Base-by-base conservation (phyloP, 2,888 invertebrate genomes). In the Phaonia tiefii region DNA sequence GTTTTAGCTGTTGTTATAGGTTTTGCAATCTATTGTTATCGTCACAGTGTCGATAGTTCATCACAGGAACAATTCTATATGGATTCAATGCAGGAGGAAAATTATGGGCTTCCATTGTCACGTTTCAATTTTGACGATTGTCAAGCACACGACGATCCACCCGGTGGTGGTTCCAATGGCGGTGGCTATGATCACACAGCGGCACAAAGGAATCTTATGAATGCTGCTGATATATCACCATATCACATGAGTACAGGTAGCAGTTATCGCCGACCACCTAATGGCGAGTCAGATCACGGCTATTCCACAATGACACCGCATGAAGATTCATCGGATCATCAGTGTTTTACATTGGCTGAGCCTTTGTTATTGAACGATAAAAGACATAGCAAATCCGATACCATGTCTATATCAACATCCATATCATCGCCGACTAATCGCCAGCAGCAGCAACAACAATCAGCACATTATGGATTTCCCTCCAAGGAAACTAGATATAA, bases 281-380 rank as follows among this genome's bases (percentile, higher is more conserved):
- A 91, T 83, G 90, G 90, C 15, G 91, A 91, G 82, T 97, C 96
- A n/a, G 98, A 98, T 91, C 97, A 98, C 88, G 98, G 98, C 1
- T 98, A 98, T 90, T 97, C 97, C 2, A 97, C 97, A 0, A 97
- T 97, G 97, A 97, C 97, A 0, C 96, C 96, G 1, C 96, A 97
- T 86, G 97, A 97, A 87, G 97, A 97, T 88, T 96, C 96, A 0
- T 96, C 96, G 86, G 96, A 97, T 88, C 95, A 96, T 85, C 94
- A 95, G 84, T 95, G 95, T 8, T 95, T 95, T 85, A 95, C 94
- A 20, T 92, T 94, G 8, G 93, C 94, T 63, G 95, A 94, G 85
- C 93, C 94, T 0, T 91, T 93, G 44, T 90, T 94, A 79, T 90
- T 92, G 71, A 89, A 92, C 65, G 92, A 92, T 79, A 92, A 90